These are phyloP conservation scores for Oncopodura yosiiana DNA, from an alignment of 1,140 invertebrate species.

Conservation along the genomic window DNA sequence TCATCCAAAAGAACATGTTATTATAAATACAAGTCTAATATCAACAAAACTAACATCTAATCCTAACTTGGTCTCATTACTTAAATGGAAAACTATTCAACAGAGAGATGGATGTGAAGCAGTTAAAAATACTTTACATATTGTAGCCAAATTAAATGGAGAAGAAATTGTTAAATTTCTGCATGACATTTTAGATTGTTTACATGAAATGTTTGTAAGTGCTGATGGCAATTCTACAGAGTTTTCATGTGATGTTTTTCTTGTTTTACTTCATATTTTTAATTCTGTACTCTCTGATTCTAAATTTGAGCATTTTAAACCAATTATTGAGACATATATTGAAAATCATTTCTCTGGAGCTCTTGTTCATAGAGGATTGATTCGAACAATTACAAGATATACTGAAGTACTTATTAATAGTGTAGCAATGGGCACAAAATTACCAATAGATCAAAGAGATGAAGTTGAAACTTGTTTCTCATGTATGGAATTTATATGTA, in stretches of 20 bases:
- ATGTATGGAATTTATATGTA: constrained; percentile 88
- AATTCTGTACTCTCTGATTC: constrained; percentile 72
- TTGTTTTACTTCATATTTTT: constrained; percentile 78
- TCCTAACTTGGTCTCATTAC: constrained; percentile 66
- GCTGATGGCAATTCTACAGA: constrained; percentile 77
- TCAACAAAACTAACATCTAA: constrained; percentile 94
- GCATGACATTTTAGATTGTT: constrained; percentile 85
- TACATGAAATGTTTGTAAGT: constrained; percentile 88
- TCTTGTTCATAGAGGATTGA: constrained; percentile 77
- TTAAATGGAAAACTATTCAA: constrained; percentile 82
- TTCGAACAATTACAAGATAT: constrained; percentile 81
- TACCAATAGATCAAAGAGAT: constrained; percentile 80
- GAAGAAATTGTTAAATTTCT: constrained; percentile 95
- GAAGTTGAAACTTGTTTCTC: constrained; percentile 79
- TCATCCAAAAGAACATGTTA: constrained; percentile 73
- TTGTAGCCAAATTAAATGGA: constrained; percentile 66
- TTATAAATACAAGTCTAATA: constrained; percentile 70
- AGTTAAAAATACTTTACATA: constrained; percentile 70
- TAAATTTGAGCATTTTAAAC: constrained; percentile 90
- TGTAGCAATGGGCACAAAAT: constrained; percentile 60
- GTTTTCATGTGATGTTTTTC: constrained; percentile 63
- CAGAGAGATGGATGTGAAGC: constrained; percentile 46
- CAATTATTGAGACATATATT: constrained; percentile 91
- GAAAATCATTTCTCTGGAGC: constrained; percentile 89
- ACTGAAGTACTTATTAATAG: constrained; percentile 61